Evolutionary conservation across 2,888 invertebrate species (phyloP).

Genomic region (Arctia plantaginis): DNA sequence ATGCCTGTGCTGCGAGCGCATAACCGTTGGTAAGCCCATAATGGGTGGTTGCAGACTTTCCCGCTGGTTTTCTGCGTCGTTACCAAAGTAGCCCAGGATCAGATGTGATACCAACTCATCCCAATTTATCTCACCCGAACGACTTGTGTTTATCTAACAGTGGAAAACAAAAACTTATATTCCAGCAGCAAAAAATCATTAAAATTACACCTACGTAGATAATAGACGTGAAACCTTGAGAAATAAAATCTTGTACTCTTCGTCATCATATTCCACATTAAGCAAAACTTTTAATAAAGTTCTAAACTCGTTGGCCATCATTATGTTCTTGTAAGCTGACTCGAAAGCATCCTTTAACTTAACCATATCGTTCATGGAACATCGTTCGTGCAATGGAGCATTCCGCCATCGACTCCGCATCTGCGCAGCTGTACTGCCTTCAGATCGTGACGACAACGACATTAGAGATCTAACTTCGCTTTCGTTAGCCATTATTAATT

Average conservation of each 20-base stretch:
- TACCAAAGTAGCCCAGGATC: conserved; percentile 90
- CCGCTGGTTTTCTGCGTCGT: conserved; percentile 88
- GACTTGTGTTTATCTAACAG: conserved; percentile 85
- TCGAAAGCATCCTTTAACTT: conserved; percentile 81
- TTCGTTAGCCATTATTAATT: conserved; percentile 66
- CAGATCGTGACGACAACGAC: conserved; percentile 70
- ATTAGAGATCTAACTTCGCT: conserved; percentile 71
- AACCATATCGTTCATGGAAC: conserved; percentile 77
- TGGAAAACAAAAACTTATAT: neutral
- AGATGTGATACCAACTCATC: conserved; percentile 92
- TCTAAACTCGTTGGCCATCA: conserved; percentile 77
- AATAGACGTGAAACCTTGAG: conserved; percentile 80
- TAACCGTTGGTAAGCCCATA: conserved; percentile 84
- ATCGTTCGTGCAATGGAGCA: conserved; percentile 73
- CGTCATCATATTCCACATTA: conserved; percentile 83
- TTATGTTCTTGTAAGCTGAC: conserved; percentile 69
- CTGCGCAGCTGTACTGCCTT: conserved; percentile 64
- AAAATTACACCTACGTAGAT: neutral
- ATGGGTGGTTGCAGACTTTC: conserved; percentile 88
- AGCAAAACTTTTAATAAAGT: conserved; percentile 73
- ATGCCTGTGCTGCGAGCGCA: conserved; percentile 90
- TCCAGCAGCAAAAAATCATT: neutral
- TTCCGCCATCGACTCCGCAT: conserved; percentile 65
- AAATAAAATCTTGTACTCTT: conserved; percentile 88
- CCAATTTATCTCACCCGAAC: conserved; percentile 88